Evolutionary conservation across 2,113 vertebrate species (phyloP).

Genomic region (Connochaetes taurinus): DNA sequence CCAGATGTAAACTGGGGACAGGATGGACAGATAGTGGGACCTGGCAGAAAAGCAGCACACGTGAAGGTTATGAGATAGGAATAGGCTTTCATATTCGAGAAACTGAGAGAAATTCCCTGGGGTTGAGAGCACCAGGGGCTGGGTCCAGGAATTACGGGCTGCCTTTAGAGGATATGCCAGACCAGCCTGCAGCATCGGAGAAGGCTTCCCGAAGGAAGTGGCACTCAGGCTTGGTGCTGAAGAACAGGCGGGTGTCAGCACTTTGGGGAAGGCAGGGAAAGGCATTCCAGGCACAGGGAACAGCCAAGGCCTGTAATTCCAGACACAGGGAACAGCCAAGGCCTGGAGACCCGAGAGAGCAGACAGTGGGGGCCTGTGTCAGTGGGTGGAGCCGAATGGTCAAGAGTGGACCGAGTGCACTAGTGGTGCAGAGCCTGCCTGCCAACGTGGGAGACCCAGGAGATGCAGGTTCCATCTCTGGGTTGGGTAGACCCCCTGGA

Average conservation of each 20-base stretch:
- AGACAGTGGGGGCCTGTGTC: not conserved
- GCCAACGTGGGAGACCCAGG: not conserved
- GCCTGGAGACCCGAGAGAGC: not conserved
- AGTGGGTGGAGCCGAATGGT: not conserved
- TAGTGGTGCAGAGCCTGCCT: not conserved
- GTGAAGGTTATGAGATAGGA: not conserved
- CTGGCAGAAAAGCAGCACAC: not conserved
- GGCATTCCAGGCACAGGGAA: not conserved
- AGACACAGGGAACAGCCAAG: too few species aligned
- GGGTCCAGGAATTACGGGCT: not conserved
- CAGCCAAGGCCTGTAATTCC: too few species aligned
- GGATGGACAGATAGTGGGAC: not conserved
- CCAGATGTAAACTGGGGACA: not conserved
- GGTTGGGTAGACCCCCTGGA: not conserved
- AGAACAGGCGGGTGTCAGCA: accelerated
- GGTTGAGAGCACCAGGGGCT: not conserved
- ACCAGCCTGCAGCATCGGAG: not conserved
- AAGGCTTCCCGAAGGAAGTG: not conserved
- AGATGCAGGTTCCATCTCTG: not conserved
- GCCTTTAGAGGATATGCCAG: not conserved
- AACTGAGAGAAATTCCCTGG: not conserved
- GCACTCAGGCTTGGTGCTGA: too few species aligned
- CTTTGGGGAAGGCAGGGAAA: not conserved
- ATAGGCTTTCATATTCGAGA: not conserved
- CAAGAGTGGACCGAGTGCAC: not conserved